Evolutionary conservation across 2,888 invertebrate species (phyloP).

Genomic region (Gasteruption jaculator): DNA sequence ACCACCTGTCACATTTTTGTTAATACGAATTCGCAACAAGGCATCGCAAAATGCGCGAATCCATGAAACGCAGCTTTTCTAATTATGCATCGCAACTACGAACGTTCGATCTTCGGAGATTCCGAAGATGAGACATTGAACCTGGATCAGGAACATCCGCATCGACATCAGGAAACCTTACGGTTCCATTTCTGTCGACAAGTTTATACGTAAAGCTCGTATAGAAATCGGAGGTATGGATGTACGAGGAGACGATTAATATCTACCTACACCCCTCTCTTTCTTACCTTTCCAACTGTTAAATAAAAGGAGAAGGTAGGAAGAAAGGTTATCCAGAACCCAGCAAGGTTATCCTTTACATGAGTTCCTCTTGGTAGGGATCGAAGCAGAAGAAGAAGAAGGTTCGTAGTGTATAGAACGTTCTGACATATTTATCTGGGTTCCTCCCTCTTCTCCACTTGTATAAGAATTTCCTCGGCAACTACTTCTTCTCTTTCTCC

Average conservation of each 20-base stretch:
- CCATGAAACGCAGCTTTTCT: no score
- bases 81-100: no score
- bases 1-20: no score
- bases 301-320: slow-evolving; percentile 3
- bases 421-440: slow-evolving; percentile 40
- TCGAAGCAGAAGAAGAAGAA: slow-evolving; percentile 20
- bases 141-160: no score
- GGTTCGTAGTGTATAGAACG: slow-evolving; percentile 25
- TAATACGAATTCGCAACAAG: no score
- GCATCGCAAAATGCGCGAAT: no score
- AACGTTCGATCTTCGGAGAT: no score
- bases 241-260: slow-evolving; percentile 34
- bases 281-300: slow-evolving; percentile 8
- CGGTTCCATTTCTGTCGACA: no score
- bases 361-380: slow-evolving; percentile 29
- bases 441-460: slow-evolving; percentile 29
- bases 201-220: no score
- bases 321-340: slow-evolving; percentile 31
- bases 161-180: no score
- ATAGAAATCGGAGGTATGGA: no score
- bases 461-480: slow-evolving; percentile 27
- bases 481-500: slow-evolving; percentile 8
- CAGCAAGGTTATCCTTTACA: slow-evolving; percentile 35
- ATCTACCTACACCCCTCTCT: slow-evolving; percentile 17
- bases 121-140: no score